These are phyloP conservation scores for Rhopalosiphum maidis DNA, from an alignment of 1,140 invertebrate species.

Conservation along the genomic window DNA sequence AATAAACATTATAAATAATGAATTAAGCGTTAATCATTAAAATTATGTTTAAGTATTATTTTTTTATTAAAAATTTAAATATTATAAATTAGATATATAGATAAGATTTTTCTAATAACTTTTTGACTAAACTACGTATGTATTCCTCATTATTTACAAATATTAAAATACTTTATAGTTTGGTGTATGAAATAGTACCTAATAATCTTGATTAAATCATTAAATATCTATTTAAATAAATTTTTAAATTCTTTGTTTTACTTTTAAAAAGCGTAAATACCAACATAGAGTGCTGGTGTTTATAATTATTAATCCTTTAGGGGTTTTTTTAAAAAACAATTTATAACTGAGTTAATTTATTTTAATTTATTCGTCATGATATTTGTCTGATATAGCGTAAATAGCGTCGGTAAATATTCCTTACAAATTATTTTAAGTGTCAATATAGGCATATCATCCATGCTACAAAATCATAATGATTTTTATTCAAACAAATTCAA, in stretches of 20 bases:
- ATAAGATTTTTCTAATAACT: background rate
- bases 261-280: background rate
- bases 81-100: background rate
- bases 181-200: background rate
- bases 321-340: background rate
- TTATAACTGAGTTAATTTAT: background rate
- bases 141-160: background rate
- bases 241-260: background rate
- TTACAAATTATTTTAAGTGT: too few relatives aligned
- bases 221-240: background rate
- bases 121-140: background rate
- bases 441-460: too few relatives aligned
- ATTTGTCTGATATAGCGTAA: too few relatives aligned
- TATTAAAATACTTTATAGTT: background rate
- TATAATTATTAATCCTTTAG: background rate
- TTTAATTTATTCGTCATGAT: too few relatives aligned
- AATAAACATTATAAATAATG: background rate
- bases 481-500: background rate
- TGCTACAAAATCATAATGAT: too few relatives aligned
- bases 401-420: too few relatives aligned
- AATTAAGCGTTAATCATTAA: background rate
- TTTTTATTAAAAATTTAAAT: too few relatives aligned
- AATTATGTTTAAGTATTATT: background rate
- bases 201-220: background rate
- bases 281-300: background rate